Conservation (phyloP, 92 coral and sea anemone genomes). For the Pocillopora meandrina region DNA sequence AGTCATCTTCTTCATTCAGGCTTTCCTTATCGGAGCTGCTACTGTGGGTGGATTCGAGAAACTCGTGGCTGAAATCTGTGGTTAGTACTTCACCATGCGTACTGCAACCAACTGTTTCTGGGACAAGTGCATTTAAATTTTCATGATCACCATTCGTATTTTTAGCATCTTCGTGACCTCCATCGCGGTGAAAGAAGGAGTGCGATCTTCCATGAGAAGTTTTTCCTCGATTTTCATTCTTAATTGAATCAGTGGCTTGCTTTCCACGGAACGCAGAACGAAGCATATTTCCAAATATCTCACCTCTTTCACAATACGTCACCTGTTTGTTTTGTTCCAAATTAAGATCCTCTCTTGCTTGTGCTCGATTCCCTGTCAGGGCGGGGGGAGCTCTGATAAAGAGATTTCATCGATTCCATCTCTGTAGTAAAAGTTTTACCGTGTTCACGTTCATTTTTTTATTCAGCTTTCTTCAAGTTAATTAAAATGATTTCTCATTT, state of each 20-base stretch:
- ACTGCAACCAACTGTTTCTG: background rate
- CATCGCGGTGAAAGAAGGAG: constrained; percentile 24
- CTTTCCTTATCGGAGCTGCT: constrained; percentile 20
- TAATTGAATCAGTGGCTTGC: constrained; percentile 35
- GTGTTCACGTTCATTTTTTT: no score
- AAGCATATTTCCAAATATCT: constrained; percentile 34
- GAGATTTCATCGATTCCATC: background rate
- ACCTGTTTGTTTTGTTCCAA: background rate
- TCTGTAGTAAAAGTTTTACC: background rate
- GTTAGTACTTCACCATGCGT: constrained; percentile 8
- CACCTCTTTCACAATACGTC: background rate
- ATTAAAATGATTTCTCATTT: no score
- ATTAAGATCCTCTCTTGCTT: background rate
- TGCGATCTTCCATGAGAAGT: constrained; percentile 15
- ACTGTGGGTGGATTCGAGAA: background rate
- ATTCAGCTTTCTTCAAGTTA: no score
- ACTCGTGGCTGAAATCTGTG: constrained; percentile 21
- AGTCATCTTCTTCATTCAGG: background rate
- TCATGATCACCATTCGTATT: background rate
- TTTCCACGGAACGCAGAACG: constrained; percentile 71
- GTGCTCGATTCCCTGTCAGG: background rate
- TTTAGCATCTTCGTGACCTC: background rate
- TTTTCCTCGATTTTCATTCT: constrained; percentile 13
- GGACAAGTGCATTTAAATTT: background rate
- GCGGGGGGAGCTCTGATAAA: background rate